phyloP scores from a whole-genome alignment of 2,797 vertebrate species.

The Phaenicophaeus curvirostris region DNA sequence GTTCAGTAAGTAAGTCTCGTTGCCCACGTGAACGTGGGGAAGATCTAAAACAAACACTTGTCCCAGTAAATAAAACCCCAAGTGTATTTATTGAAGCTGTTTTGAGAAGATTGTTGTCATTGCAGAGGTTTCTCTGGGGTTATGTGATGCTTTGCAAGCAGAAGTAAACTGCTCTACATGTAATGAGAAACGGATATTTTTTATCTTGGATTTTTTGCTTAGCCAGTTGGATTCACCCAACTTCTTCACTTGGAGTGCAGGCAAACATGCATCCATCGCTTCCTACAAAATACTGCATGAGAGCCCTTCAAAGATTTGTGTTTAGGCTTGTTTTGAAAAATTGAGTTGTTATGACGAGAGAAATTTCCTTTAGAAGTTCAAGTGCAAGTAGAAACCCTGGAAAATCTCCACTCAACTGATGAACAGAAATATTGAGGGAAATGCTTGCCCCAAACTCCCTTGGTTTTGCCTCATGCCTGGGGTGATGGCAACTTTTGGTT shows the following conservation, averaged over 20 bases:
- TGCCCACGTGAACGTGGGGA: no score
- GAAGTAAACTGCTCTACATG: accelerated
- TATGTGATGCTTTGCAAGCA: not conserved
- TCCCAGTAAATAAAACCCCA: not conserved
- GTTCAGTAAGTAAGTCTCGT: not conserved
- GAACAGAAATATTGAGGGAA: not conserved
- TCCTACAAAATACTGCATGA: not conserved
- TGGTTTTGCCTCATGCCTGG: not conserved
- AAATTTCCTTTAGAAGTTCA: not conserved
- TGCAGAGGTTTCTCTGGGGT: not conserved
- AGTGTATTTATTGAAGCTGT: not conserved
- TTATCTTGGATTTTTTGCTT: not conserved
- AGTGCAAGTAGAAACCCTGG: not conserved
- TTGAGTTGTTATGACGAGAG: not conserved
- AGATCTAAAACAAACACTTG: not conserved
- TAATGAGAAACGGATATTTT: not conserved
- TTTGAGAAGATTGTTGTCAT: not conserved
- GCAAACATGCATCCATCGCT: not conserved
- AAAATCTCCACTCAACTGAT: not conserved
- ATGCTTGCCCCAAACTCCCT: not conserved
- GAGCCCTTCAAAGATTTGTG: not conserved
- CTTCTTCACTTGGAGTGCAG: not conserved
- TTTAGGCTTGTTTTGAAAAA: not conserved
- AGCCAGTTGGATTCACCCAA: not conserved
- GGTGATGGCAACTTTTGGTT: not conserved